These are phyloP conservation scores for Clarias pachynema DNA, from an alignment of 2,797 vertebrate species.

Conservation along the genomic window DNA sequence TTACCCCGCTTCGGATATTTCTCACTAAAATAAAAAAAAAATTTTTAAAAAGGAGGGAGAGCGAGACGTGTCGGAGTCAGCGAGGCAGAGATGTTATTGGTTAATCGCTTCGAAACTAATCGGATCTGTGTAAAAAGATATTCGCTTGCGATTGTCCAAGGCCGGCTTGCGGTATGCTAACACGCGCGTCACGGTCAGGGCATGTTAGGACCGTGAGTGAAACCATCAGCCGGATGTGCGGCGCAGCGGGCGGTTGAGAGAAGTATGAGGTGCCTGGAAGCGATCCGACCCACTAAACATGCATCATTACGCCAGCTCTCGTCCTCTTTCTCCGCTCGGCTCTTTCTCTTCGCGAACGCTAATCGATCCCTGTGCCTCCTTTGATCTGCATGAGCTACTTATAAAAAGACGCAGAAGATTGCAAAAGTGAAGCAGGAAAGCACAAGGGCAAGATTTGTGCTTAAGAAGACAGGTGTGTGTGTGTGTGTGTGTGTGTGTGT, in stretches of 20 bases:
- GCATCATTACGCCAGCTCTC: slow-evolving; percentile 52
- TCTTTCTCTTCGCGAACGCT: slow-evolving; percentile 7
- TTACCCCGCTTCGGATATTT: background rate
- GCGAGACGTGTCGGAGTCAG: slow-evolving; percentile 14
- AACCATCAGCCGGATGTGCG: background rate
- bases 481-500: background rate
- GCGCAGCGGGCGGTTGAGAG: slow-evolving; percentile 57
- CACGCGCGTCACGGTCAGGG: background rate
- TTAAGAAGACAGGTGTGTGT: slow-evolving; percentile 8
- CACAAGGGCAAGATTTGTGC: slow-evolving; percentile 10
- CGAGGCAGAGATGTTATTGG: background rate
- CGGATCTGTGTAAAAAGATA: background rate
- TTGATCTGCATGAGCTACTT: slow-evolving; percentile 39
- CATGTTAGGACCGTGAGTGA: background rate
- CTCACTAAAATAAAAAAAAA: background rate
- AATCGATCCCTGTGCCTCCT: slow-evolving; percentile 43
- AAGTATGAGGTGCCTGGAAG: slow-evolving; percentile 26
- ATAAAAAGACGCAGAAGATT: slow-evolving; percentile 11
- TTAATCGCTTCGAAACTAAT: background rate
- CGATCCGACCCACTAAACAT: slow-evolving; percentile 44
- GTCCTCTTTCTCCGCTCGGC: background rate
- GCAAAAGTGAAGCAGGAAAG: background rate
- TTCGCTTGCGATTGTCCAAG: background rate
- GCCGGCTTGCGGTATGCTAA: background rate
- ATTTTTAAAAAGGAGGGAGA: background rate